Evolutionary conservation across 2,113 vertebrate genomes (phyloP).

Genomic region (Nothocercus nigrocapillus): DNA sequence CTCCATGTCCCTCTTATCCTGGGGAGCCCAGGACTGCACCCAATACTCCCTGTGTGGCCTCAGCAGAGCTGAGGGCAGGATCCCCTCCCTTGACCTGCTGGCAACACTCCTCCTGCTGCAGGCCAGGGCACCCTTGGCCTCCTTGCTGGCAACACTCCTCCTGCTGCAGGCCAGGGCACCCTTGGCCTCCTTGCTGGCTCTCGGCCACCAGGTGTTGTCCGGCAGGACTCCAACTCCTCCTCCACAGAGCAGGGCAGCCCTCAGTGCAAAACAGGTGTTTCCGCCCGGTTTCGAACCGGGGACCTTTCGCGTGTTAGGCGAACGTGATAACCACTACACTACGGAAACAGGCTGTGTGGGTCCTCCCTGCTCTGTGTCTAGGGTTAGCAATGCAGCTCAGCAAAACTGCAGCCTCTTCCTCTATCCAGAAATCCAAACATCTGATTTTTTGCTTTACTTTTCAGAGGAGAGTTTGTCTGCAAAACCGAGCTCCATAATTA

Average conservation of each 20-base stretch:
- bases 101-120: no score
- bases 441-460: background rate
- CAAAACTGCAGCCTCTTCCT: background rate
- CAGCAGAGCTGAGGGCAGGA: background rate
- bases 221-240: no score
- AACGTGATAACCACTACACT: conserved; percentile 77
- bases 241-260: no score
- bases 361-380: background rate
- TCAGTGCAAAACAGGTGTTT: background rate
- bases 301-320: conserved; percentile 73
- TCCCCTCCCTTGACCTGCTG: no score
- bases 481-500: background rate
- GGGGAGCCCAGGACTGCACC: no score
- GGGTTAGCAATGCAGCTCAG: background rate
- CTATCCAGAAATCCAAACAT: background rate
- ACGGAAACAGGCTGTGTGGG: conserved; percentile 15
- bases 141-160: no score
- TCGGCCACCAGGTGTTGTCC: no score
- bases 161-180: no score
- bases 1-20: background rate
- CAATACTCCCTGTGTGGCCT: no score
- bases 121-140: no score
- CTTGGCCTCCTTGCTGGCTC: no score
- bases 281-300: conserved; percentile 71
- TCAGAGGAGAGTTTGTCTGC: background rate